Conservation (phyloP, 2,888 invertebrate species). For the Sericinus montela region DNA sequence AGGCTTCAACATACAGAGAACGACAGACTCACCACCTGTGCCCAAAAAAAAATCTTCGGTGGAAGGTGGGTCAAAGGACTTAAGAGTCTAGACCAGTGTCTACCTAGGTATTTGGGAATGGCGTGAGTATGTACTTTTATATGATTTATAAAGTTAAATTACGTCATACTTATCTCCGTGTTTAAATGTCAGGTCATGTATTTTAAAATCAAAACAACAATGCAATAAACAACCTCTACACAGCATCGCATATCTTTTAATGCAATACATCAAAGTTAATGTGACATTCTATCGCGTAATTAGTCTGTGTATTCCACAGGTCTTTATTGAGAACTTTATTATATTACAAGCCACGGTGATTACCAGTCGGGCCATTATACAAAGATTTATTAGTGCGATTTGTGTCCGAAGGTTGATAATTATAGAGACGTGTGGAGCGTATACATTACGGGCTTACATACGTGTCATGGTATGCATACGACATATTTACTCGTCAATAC, state of each 20-base stretch:
- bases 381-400: conserved; percentile 37
- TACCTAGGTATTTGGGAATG: no score
- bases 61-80: no score
- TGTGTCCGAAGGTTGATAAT: conserved; percentile 34
- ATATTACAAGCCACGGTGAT: conserved; percentile 28
- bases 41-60: no score
- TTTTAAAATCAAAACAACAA: no score
- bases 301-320: conserved; percentile 21
- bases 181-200: no score
- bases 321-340: conserved; percentile 35
- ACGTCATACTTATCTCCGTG: no score
- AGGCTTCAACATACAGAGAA: no score
- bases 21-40: no score
- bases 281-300: conserved; percentile 9
- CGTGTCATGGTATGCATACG: conserved; percentile 8
- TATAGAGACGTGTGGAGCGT: conserved; percentile 27
- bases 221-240: background rate
- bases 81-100: no score
- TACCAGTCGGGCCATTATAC: conserved; percentile 29
- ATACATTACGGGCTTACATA: conserved; percentile 10
- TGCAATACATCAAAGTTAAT: conserved; percentile 2
- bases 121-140: no score
- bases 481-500: background rate
- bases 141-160: no score
- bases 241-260: background rate